phyloP scores from a whole-genome alignment of 2,113 vertebrate genomes.

The Gnathonemus echidnorhynchus region DNA sequence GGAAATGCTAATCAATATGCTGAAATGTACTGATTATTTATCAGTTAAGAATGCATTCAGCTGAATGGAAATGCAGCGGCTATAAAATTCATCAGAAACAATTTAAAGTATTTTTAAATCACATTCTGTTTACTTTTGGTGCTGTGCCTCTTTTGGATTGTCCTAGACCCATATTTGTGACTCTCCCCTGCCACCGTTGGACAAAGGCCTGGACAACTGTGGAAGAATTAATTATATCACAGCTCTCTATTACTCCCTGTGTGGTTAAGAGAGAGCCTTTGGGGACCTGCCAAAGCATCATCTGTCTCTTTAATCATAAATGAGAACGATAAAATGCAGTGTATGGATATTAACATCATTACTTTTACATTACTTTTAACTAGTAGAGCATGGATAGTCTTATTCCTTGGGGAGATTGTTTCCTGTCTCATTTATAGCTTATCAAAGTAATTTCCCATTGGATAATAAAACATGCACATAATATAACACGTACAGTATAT shows the following conservation, averaged over 20 bases:
- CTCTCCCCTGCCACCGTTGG: background rate
- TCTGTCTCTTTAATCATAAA: slow-evolving; percentile 11
- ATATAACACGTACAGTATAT: background rate
- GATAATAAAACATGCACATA: background rate
- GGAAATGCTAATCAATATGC: background rate
- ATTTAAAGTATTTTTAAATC: background rate
- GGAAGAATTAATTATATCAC: background rate
- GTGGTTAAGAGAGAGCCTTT: background rate
- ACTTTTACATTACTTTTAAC: background rate
- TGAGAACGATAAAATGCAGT: background rate
- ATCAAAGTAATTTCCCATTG: background rate
- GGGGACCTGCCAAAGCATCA: background rate
- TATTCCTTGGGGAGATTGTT: background rate
- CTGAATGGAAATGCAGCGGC: background rate
- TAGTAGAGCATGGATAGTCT: background rate
- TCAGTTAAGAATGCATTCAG: background rate
- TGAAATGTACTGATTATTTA: background rate
- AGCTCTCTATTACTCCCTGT: background rate
- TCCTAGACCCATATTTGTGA: background rate
- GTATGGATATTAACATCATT: background rate
- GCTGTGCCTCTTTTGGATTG: background rate
- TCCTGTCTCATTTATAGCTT: background rate
- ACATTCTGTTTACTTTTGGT: background rate
- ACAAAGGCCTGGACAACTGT: background rate
- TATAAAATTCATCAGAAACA: background rate